These are phyloP conservation scores for Capitulum mitella DNA, from an alignment of 2,888 invertebrate species.

Conservation along the genomic window DNA sequence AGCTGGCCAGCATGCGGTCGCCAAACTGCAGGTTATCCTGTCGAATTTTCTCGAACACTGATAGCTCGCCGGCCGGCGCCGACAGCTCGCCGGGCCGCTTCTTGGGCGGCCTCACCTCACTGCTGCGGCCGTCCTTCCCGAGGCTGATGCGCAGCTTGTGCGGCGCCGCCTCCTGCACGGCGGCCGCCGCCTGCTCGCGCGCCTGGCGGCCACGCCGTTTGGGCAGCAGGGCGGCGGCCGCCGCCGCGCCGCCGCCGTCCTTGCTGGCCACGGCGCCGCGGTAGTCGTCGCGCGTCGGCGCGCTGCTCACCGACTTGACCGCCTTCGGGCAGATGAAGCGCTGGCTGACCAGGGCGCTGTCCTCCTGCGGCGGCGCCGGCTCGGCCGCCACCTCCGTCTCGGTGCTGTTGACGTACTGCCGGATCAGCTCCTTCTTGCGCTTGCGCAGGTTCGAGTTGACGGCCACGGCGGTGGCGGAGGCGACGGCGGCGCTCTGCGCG, in stretches of 20 bases:
- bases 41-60: conserved; percentile 58
- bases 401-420: conserved; percentile 53
- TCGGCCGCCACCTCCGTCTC: neutral
- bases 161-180: neutral
- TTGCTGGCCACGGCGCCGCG: neutral
- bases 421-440: conserved; percentile 79
- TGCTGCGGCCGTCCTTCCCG: neutral
- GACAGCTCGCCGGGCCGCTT: conserved; percentile 28
- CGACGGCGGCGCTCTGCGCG: conserved; percentile 30
- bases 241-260: neutral
- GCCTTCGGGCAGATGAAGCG: conserved; percentile 17
- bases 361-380: conserved; percentile 19
- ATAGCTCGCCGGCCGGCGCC: conserved; percentile 23
- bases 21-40: conserved; percentile 82
- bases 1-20: conserved; percentile 73
- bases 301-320: conserved; percentile 16
- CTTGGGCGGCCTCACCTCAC: conserved; percentile 28
- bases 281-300: conserved; percentile 10
- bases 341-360: neutral
- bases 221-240: neutral
- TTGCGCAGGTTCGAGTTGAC: conserved; percentile 50
- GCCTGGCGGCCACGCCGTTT: neutral
- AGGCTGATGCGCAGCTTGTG: conserved; percentile 8
- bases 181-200: neutral
- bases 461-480: conserved; percentile 32